Evolutionary conservation across 2,888 invertebrate species (phyloP).

Genomic region (Cosmia pyralina): DNA sequence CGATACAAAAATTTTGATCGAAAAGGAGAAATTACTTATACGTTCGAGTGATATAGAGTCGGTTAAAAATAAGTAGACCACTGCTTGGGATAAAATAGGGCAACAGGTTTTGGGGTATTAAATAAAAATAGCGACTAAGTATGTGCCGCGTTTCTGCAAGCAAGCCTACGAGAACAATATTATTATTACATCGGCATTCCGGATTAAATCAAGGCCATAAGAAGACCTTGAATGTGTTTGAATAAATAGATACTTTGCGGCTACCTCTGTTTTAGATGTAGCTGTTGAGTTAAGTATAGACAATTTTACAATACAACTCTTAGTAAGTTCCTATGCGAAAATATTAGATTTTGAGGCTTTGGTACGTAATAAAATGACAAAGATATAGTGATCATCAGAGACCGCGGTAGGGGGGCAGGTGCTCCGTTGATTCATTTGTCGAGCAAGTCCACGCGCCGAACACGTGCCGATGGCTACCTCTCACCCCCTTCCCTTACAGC

Average conservation of each 20-base stretch:
- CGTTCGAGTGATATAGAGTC: neutral
- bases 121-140: neutral
- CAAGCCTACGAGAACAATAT: constrained; percentile 16
- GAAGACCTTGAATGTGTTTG: constrained; percentile 41
- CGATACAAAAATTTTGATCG: neutral
- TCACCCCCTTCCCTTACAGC: constrained; percentile 61
- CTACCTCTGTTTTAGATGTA: constrained; percentile 2
- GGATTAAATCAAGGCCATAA: constrained; percentile 30
- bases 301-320: neutral
- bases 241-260: constrained; percentile 13
- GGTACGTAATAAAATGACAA: constrained; percentile 7
- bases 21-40: too few species aligned
- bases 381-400: constrained; percentile 5
- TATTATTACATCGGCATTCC: constrained; percentile 38
- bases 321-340: neutral
- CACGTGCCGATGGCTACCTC: constrained; percentile 64
- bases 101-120: constrained; percentile 23
- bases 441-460: constrained; percentile 55
- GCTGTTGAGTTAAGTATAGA: neutral
- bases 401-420: constrained; percentile 33
- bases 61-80: neutral
- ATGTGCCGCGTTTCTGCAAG: constrained; percentile 8
- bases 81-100: neutral
- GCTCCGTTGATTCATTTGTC: constrained; percentile 34
- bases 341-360: neutral